Conservation (phyloP, 92 coral and sea anemone genomes). For the Porites evermanni region DNA sequence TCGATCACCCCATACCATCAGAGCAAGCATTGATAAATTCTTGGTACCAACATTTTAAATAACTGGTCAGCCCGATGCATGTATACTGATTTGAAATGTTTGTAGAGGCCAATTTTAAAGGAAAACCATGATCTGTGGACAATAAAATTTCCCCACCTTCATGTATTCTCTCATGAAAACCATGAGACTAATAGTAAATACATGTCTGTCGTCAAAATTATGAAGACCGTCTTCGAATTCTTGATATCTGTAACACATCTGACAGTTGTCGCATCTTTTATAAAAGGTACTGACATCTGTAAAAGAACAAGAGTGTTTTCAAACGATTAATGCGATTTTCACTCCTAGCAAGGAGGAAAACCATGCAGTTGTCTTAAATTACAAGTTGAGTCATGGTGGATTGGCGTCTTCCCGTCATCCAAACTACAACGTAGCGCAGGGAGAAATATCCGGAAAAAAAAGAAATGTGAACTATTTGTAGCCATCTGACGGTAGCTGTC, state of each 20-base stretch:
- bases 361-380: no score
- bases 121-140: background rate
- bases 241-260: slow-evolving; percentile 39
- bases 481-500: no score
- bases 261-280: slow-evolving; percentile 28
- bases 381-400: no score
- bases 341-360: no score
- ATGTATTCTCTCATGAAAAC: background rate
- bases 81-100: background rate
- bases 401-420: no score
- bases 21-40: no score
- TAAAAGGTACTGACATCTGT: slow-evolving; percentile 4
- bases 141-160: background rate
- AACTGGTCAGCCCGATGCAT: background rate
- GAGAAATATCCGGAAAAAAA: no score
- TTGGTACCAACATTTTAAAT: no score
- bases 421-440: no score
- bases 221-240: slow-evolving; percentile 35
- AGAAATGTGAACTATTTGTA: no score
- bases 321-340: background rate
- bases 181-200: slow-evolving; percentile 20
- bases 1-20: no score
- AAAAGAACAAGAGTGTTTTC: background rate
- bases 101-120: background rate
- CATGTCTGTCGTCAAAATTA: slow-evolving; percentile 37